Evolutionary conservation across 1,140 invertebrate species (phyloP).

Genomic region (Heliconius hewitsoni): DNA sequence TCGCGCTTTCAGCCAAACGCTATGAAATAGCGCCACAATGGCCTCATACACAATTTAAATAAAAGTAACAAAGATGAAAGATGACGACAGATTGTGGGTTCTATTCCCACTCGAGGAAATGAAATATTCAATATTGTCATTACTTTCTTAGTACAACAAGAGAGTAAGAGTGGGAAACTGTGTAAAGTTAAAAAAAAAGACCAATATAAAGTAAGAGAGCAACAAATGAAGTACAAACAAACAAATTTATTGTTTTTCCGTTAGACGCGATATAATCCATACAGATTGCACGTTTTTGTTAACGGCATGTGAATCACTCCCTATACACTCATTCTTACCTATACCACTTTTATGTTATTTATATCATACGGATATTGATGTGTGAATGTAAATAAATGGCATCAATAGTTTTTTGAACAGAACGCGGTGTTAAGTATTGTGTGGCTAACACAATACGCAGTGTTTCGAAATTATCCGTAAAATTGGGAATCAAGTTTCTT

Average conservation of each 20-base stretch:
- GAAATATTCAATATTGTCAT: no score
- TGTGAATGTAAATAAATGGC: neutral
- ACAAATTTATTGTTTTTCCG: constrained; percentile 16
- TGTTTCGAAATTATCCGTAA: no score
- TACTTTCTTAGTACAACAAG: no score
- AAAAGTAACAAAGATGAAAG: no score
- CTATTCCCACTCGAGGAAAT: no score
- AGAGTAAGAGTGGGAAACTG: no score
- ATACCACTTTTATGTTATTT: constrained; percentile 21
- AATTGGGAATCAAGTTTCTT: no score
- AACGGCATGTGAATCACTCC: constrained; percentile 36
- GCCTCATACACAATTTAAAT: no score
- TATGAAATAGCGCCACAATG: no score
- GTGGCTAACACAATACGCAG: neutral
- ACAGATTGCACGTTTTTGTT: constrained; percentile 39
- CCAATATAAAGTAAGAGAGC: neutral
- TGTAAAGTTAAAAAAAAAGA: no score
- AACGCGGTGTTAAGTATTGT: neutral
- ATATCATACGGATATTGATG: constrained; percentile 7
- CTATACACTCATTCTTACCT: constrained; percentile 34
- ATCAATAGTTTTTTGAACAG: neutral
- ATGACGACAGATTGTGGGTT: no score
- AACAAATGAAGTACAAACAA: constrained; percentile 14
- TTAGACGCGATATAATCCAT: constrained; percentile 30
- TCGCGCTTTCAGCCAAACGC: no score